These are phyloP conservation scores for Bubo scandiacus DNA, from an alignment of 2,113 vertebrate genomes.

Conservation along the genomic window DNA sequence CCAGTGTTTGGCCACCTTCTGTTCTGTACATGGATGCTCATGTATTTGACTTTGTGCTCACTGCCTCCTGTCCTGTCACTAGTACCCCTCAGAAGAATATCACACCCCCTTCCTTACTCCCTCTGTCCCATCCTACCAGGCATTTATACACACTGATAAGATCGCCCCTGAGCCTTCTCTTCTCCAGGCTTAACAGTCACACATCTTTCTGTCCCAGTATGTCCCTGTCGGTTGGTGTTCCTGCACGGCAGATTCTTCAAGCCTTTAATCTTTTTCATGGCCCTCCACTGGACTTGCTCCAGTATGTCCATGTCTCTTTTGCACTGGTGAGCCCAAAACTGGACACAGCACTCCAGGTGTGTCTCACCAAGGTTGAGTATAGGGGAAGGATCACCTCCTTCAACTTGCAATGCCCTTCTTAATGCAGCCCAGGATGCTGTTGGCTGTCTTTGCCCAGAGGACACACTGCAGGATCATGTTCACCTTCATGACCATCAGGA, in stretches of 20 bases:
- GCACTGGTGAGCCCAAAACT: not conserved
- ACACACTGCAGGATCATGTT: accelerated
- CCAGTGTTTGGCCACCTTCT: not conserved
- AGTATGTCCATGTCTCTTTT: not conserved
- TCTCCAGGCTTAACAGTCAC: not conserved
- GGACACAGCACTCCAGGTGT: not conserved
- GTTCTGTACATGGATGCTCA: not conserved
- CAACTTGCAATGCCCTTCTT: accelerated
- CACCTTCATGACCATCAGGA: not conserved
- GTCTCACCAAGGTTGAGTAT: not conserved
- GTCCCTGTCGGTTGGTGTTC: not conserved
- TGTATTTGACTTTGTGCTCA: not conserved
- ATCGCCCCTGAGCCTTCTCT: not conserved
- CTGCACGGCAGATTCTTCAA: not conserved
- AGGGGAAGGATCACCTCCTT: not conserved
- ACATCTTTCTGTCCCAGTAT: not conserved
- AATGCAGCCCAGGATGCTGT: not conserved
- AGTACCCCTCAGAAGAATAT: not conserved
- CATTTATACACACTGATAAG: not conserved
- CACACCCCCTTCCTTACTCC: not conserved
- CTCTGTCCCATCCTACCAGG: not conserved
- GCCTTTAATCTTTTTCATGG: not conserved
- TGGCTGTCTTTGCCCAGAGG: not conserved
- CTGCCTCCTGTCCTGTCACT: not conserved
- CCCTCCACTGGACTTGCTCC: not conserved